Evolutionary conservation across 2,888 invertebrate species (phyloP), one percentile per base, ranked within the genome.

Genomic region (Idaea aversata): DNA sequence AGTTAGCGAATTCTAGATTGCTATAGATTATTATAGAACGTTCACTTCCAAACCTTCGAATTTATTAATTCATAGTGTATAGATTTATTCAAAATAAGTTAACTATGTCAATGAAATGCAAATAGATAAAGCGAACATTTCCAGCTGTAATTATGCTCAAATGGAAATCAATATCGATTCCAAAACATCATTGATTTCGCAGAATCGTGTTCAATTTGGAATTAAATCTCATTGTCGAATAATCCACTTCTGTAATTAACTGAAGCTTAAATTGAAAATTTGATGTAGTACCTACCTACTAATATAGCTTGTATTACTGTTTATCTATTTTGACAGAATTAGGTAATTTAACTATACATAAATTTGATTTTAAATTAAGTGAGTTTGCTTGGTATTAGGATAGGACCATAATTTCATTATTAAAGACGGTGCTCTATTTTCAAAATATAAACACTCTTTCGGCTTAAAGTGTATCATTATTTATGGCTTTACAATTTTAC

Each of bases 191-290:
- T 64, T 38, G 57, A 62, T 69, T 63, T 61, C 61, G 63, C 64
- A 60, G 68, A 67, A 68, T 65, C 64, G 64, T 67, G 77, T 75
- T 73, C 70, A 75, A 81, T 78, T 82, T 74, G 74, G 70, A 75
- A 83, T 83, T 80, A 75, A 71, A 80, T 80, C 81, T 77, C 75
- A 73, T 77, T 76, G 67, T 74, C 72, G 66, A 74, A 79, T 84
- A 81, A 85, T 82, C 79, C 76, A 75, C 72, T 73, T 72, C 75
- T 72, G 76, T 79, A 78, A 81, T 76, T 73, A 77, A 77, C 77
- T 71, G 75, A 69, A 75, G 69, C 79, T 78, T 82, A 73, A 76
- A 78, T 75, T 77, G 75, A 74, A 75, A 75, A 78, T 79, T 69
- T 73, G 66, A 25, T 25, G 3, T 25, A n/a, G n/a, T n/a, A 69